Evolutionary conservation across 1,140 invertebrate genomes (phyloP), one percentile per base, ranked within the genome.

Genomic region (Cotesia glomerata): DNA sequence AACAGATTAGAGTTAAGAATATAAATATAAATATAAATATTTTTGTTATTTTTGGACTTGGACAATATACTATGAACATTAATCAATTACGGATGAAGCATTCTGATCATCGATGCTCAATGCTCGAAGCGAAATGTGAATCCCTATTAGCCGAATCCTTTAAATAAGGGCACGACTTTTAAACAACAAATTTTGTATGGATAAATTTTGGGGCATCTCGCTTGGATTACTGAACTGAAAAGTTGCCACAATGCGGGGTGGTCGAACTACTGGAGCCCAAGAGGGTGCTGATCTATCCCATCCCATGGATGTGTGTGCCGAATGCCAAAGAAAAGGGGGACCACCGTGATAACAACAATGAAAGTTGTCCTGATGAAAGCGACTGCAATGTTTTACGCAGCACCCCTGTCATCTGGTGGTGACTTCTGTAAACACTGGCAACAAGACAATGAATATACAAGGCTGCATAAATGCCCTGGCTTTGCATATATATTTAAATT

Each of bases 351-450:
- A 65, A 72, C 73, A 72, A 70, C 71, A 73, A 86, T 82, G 84
- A 86, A 72, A 78, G 74, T 71, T 78, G 78, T 76, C 81, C 84
- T 79, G 81, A 45, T 81, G 83, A 84, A 83, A 78, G 79, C 78
- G 73, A 74, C 68, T 51, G 51, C 72, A 76, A 73, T 76, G 72
- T 75, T 77, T 75, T 69, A 75, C 75, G 76, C 68, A 72, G 75
- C 74, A 74, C 72, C 77, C 79, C 80, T 76, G 84, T 86, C 84
- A 85, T 86, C 85, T 87, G 85, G 74, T 79, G 81, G 83, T 86
- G 86, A 86, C 85, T 86, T 86, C 83, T 79, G 83, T 85, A 84
- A 86, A 86, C 82, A 86, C 76, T 77, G 67, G 49, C 3, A 35
- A 54, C 9, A 36, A 39, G n/a, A 59, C 54, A 59, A 69, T 36